A percentile compares a stretch with the other conserved stretches of the same genome.
Evolutionary conservation across 1,140 invertebrate genomes (phyloP).

Genomic region (Leptinotarsa texana): DNA sequence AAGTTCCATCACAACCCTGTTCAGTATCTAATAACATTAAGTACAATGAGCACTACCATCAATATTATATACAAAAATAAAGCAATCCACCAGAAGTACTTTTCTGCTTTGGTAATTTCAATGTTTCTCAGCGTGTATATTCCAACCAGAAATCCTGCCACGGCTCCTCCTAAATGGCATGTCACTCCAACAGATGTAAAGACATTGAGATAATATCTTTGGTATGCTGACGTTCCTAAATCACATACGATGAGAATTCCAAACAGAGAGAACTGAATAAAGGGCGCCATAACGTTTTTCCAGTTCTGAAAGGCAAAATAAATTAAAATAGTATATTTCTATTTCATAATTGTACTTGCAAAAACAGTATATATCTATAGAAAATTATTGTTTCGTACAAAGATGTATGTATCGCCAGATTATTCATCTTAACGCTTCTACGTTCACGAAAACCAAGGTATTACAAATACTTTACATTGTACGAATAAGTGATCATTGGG

Average conservation of each 20-base stretch:
- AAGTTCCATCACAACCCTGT: too few species aligned
- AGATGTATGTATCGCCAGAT: too few species aligned
- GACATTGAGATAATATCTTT: conserved; percentile 70
- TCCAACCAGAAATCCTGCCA: conserved; percentile 85
- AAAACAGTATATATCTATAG: background rate
- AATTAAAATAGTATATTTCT: background rate
- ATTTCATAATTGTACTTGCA: too few species aligned
- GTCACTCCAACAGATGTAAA: conserved; percentile 76
- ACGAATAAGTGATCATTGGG: too few species aligned
- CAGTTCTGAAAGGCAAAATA: conserved; percentile 72
- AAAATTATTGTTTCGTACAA: background rate
- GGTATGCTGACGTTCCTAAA: conserved; percentile 82
- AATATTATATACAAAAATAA: conserved; percentile 76
- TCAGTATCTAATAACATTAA: conserved; percentile 5
- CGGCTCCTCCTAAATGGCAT: conserved; percentile 84
- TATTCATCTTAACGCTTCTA: too few species aligned
- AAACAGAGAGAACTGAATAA: conserved; percentile 77
- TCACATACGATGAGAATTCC: conserved; percentile 64
- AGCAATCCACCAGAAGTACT: conserved; percentile 79
- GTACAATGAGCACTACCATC: conserved; percentile 62
- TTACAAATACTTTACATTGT: too few species aligned
- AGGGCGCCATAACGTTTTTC: conserved; percentile 87
- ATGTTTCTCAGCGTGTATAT: conserved; percentile 89
- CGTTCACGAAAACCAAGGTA: too few species aligned
- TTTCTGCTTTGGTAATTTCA: conserved; percentile 83